Percentiles rank a stretch among this genome's conserved stretches.
phyloP scores from a whole-genome alignment of 2,888 invertebrate genomes.

The Drosophila vallismaia region DNA sequence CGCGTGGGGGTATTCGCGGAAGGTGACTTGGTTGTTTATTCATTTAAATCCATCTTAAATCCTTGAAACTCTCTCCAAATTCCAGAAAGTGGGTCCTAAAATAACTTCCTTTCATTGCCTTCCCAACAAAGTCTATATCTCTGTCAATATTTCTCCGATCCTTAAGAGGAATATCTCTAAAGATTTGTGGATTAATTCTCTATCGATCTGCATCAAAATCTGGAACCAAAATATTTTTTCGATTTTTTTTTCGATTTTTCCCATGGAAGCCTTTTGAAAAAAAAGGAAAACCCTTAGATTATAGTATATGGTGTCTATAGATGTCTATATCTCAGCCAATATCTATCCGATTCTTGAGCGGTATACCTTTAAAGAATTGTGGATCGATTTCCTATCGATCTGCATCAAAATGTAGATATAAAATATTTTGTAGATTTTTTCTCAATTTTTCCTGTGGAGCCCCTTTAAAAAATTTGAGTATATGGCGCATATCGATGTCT shows the following conservation, averaged over 20 bases:
- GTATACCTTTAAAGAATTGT: too few relatives aligned
- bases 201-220: neutral
- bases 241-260: neutral
- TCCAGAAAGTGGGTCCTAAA: neutral
- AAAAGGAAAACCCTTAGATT: too few relatives aligned
- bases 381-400: too few relatives aligned
- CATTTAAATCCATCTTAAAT: neutral
- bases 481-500: too few relatives aligned
- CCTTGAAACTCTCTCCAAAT: neutral
- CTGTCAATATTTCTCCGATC: too few relatives aligned
- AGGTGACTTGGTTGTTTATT: neutral
- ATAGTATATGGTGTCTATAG: too few relatives aligned
- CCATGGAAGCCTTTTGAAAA: neutral
- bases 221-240: neutral
- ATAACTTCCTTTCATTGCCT: neutral
- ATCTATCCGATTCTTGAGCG: too few relatives aligned
- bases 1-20: neutral
- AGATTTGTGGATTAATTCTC: neutral
- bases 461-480: neutral
- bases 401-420: too few relatives aligned
- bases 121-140: too few relatives aligned
- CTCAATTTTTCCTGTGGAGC: neutral
- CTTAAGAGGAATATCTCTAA: too few relatives aligned
- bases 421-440: too few relatives aligned
- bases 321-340: too few relatives aligned